Conservation (phyloP, 2,888 invertebrate species). For the Tubulanus polymorphus region DNA sequence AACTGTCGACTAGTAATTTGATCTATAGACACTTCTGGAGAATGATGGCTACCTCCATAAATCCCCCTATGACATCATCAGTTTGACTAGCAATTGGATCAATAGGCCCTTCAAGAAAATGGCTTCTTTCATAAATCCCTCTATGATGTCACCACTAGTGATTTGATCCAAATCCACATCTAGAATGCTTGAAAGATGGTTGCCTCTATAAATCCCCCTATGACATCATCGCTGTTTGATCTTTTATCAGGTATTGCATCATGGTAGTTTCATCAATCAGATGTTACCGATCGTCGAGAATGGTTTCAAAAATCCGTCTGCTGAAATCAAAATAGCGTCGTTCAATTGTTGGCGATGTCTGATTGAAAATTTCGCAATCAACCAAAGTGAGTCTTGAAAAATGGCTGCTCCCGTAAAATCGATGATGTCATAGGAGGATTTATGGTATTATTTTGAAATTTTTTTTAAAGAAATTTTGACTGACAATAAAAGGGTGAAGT, state of each 20-base stretch:
- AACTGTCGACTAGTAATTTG: no score
- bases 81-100: no score
- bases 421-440: not conserved
- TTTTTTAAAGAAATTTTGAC: slow-evolving; percentile 33
- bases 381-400: slow-evolving; percentile 28
- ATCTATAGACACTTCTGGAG: no score
- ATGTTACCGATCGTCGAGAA: slow-evolving; percentile 37
- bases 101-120: no score
- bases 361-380: slow-evolving; percentile 42
- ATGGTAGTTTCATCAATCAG: slow-evolving; percentile 35
- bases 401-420: not conserved
- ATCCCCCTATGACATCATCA: no score
- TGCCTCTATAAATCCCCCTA: no score
- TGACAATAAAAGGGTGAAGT: slow-evolving; percentile 39
- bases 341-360: slow-evolving; percentile 41
- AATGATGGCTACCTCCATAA: no score
- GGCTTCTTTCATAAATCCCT: no score
- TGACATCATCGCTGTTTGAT: no score
- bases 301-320: slow-evolving; percentile 35
- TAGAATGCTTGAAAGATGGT: no score
- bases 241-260: slow-evolving; percentile 34
- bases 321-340: slow-evolving; percentile 30
- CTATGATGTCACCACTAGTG: no score
- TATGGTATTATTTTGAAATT: not conserved
- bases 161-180: no score